phyloP scores from a whole-genome alignment of 2,888 invertebrate genomes.

The Drosophila multiciliata region DNA sequence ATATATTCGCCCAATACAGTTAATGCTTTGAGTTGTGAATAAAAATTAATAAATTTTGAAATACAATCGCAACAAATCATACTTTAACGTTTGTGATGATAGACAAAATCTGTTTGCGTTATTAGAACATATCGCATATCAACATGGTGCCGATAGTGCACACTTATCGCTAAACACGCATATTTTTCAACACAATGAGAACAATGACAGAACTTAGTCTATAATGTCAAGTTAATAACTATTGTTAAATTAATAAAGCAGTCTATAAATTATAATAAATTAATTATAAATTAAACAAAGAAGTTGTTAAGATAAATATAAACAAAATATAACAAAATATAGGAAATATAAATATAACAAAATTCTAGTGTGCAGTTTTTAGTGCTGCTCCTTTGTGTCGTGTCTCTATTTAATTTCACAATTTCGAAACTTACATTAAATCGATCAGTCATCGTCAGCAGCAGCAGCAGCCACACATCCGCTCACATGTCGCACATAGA shows the following conservation, averaged over 20 bases:
- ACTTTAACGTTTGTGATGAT: not conserved
- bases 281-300: not conserved
- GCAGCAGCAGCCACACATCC: not conserved
- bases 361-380: not conserved
- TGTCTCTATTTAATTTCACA: constrained; percentile 5
- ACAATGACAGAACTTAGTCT: not conserved
- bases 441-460: constrained; percentile 18
- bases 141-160: not conserved
- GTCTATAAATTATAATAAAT: not conserved
- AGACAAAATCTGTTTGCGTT: constrained; percentile 24
- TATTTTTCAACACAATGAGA: not conserved
- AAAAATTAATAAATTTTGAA: not conserved
- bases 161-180: constrained; percentile 18
- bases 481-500: constrained; percentile 85
- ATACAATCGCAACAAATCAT: not conserved
- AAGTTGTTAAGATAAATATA: not conserved
- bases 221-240: not conserved
- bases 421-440: constrained; percentile 5
- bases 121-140: constrained; percentile 1
- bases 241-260: not conserved
- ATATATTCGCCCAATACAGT: not conserved
- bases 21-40: not conserved
- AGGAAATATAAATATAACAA: not conserved
- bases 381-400: constrained; percentile 20
- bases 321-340: too few relatives aligned